These are phyloP conservation scores for Acanthurus lineatus DNA, from an alignment of 2,797 vertebrate species.

Conservation along the genomic window DNA sequence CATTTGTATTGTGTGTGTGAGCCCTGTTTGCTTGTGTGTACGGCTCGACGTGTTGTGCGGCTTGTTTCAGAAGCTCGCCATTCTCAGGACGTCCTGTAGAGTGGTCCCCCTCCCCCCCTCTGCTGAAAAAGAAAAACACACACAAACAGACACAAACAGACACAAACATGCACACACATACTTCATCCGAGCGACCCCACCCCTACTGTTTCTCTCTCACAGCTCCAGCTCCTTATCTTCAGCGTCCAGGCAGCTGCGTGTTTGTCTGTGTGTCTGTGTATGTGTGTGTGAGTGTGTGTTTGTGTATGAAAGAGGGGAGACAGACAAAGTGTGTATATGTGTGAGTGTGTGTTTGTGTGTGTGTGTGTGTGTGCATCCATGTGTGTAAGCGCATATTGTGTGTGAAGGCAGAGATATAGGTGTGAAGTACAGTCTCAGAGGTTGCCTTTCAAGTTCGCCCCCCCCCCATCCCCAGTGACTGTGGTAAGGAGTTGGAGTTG, in stretches of 20 bases:
- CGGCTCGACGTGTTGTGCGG: slow-evolving; percentile 28
- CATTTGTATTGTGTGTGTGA: slow-evolving; percentile 19
- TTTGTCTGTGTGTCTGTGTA: slow-evolving; percentile 64
- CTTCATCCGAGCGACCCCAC: slow-evolving; percentile 36
- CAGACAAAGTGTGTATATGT: slow-evolving; percentile 34
- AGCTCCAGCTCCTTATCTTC: slow-evolving; percentile 82
- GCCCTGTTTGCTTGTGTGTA: slow-evolving; percentile 1
- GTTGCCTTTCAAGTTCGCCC: slow-evolving; percentile 74
- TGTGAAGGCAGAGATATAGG: slow-evolving; percentile 73
- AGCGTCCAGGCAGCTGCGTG: slow-evolving; percentile 82
- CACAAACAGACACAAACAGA: slow-evolving; percentile 62
- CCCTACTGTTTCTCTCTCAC: slow-evolving; percentile 59
- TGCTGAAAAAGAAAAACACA: slow-evolving; percentile 36
- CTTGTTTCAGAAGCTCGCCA: slow-evolving; percentile 56
- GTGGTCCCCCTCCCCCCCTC: slow-evolving; percentile 33
- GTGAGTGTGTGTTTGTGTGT: slow-evolving; percentile 25
- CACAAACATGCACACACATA: slow-evolving; percentile 59
- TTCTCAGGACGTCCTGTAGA: slow-evolving; percentile 80
- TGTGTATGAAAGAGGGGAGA: slow-evolving; percentile 37
- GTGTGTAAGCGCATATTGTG: slow-evolving; percentile 57
- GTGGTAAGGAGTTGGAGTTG: slow-evolving; percentile 47
- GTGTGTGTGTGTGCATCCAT: slow-evolving; percentile 31
- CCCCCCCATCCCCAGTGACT: slow-evolving; percentile 18
- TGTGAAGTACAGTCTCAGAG: slow-evolving; percentile 81
- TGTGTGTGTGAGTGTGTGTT: slow-evolving; percentile 26